phyloP scores from a whole-genome alignment of 64 coral and sea anemone species.

The Stichodactyla helianthus region DNA sequence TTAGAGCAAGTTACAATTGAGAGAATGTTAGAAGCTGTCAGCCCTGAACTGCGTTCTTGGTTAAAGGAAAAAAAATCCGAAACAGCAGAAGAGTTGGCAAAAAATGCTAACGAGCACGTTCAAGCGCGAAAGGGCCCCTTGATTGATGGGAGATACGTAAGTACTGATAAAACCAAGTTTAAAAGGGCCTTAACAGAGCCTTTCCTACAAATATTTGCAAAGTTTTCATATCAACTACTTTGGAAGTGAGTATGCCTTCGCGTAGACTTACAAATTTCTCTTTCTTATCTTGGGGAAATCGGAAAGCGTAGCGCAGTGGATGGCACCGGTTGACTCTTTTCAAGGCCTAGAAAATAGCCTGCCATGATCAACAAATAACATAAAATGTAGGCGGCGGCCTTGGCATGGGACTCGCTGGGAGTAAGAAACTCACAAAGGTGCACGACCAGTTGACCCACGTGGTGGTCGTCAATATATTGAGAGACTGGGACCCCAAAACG shows the following conservation, averaged over 20 bases:
- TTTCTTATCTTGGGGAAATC: slow-evolving; percentile 9
- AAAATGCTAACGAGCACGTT: slow-evolving; percentile 39
- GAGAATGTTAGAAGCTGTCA: slow-evolving; percentile 25
- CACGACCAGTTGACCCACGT: background rate
- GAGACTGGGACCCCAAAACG: slow-evolving; percentile 18
- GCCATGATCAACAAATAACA: slow-evolving; percentile 4
- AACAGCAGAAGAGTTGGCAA: slow-evolving; percentile 32
- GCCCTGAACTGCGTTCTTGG: slow-evolving; percentile 42
- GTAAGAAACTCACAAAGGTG: background rate
- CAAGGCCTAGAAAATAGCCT: slow-evolving; percentile 39
- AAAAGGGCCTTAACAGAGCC: too few relatives aligned
- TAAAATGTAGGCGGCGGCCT: slow-evolving; percentile 24
- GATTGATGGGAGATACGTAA: slow-evolving; percentile 26
- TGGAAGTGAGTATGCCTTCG: background rate
- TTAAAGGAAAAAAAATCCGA: slow-evolving; percentile 40
- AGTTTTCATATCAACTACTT: background rate
- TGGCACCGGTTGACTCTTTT: slow-evolving; percentile 17
- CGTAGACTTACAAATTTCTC: background rate
- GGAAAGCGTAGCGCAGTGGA: slow-evolving; percentile 24
- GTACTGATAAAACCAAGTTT: background rate
- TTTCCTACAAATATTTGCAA: too few relatives aligned
- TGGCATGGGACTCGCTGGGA: background rate
- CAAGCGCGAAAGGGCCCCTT: slow-evolving; percentile 39
- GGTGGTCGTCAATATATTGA: slow-evolving; percentile 32
- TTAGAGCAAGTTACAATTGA: too few relatives aligned